Evolutionary conservation across 2,797 vertebrate species (phyloP), one percentile per base, ranked within the genome.

Genomic region (Poeciliopsis gracilis): DNA sequence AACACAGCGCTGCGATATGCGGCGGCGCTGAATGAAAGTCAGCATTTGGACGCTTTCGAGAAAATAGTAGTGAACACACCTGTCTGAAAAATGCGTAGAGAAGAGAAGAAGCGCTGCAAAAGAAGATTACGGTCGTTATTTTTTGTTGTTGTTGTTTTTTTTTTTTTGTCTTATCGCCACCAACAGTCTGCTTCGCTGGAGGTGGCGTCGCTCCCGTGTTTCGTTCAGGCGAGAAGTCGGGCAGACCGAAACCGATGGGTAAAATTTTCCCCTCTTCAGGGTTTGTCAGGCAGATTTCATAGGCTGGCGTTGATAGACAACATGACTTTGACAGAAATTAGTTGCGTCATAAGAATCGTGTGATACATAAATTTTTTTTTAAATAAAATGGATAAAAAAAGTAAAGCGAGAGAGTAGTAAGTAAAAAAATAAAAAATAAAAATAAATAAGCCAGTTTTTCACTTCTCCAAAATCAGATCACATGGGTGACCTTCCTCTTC

Each of bases 181-280:
- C 76, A 80, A 30, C 59, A 25, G n/a, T 59, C 59, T 8, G 49
- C 72, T 86, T 81, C 80, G 45, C 49, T 72, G 74, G 38, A 28
- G n/a, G 86, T 55, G 70, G 74, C 82, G 89, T 84, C 82, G 80
- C 83, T 87, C 10, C 57, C 12, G 33, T 71, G 78, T 86, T 95
- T 85, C 76, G 88, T 79, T 89, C 95, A 95, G 94, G 96, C 95
- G 74, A 74, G 1, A 15, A n/a, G 4, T 28, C 20, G 81, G 89
- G 81, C 90, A 90, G 75, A 77, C 83, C 55, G 8, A 36, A 0
- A 0, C 0, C 0, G 0, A 0, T 0, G 1, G 15, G 0, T 36
- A n/a, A 0, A 0, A 28, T 2, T 0, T 3, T 33, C 72, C 92
- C 92, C 91, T 55, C 30, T 25, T 2, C 0, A 0, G 0, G 0